Conservation (phyloP, 2,888 invertebrate genomes). For the Pyrrhia umbra region DNA sequence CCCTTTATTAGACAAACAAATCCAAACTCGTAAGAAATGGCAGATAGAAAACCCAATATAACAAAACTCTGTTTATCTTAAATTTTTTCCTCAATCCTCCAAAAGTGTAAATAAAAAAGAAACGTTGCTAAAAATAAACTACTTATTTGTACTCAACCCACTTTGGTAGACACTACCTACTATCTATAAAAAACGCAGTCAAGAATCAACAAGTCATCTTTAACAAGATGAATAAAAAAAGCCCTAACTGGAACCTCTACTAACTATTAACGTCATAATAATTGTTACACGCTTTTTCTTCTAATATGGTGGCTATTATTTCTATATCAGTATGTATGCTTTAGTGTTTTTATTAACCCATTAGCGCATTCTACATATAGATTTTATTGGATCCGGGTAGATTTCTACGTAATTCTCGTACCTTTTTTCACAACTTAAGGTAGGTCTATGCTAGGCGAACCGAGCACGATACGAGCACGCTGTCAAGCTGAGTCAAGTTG, state of each 20-base stretch:
- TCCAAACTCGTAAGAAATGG: no score
- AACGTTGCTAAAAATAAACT: background rate
- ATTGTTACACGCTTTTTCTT: no score
- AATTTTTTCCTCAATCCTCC: background rate
- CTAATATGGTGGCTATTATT: no score
- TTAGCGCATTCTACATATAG: background rate
- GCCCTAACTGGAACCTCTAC: background rate
- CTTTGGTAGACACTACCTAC: background rate
- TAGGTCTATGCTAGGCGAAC: no score
- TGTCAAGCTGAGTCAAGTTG: no score
- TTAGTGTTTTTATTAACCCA: background rate
- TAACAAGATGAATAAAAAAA: background rate
- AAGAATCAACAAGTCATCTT: constrained; percentile 16
- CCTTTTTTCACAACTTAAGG: no score
- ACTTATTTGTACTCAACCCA: background rate
- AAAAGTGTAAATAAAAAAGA: background rate
- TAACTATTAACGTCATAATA: background rate
- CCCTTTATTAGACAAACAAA: no score
- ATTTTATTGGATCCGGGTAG: background rate
- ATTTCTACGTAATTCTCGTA: no score
- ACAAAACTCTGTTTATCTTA: background rate
- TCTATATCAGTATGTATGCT: no score
- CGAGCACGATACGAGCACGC: no score
- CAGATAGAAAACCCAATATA: no score
- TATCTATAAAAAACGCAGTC: background rate